Percentiles rank a stretch among this genome's conserved stretches.
These are phyloP conservation scores for Chascanopsetta lugubris DNA, from an alignment of 2,113 vertebrate genomes.

Conservation along the genomic window DNA sequence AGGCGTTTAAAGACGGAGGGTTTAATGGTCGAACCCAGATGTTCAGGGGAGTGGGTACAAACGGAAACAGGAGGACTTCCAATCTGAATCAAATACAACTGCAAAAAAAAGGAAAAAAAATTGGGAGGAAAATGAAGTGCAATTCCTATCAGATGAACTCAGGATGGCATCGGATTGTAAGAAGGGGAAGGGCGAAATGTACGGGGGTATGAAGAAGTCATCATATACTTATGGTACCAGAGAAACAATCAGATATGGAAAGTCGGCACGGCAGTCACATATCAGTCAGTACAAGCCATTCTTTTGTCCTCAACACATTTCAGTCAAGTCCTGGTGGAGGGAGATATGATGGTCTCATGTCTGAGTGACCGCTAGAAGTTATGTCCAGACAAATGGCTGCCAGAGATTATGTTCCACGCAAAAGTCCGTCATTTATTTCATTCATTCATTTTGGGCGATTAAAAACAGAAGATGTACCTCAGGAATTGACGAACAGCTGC, in stretches of 20 bases:
- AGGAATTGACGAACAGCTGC: conserved; percentile 29
- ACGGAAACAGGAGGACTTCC: conserved; percentile 41
- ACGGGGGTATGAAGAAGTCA: conserved; percentile 52
- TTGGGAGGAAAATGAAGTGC: conserved; percentile 61
- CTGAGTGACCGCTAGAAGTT: conserved; percentile 14
- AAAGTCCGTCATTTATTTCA: conserved; percentile 39
- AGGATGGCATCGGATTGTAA: conserved; percentile 64
- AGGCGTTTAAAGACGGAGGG: conserved; percentile 70
- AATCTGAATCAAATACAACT: conserved; percentile 65
- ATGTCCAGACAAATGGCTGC: conserved; percentile 57
- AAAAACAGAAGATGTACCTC: conserved; percentile 33
- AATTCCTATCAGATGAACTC: conserved; percentile 71
- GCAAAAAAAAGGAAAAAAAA: conserved; percentile 60
- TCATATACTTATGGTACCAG: conserved; percentile 58
- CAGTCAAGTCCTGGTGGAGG: conserved; percentile 40
- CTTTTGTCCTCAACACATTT: conserved; percentile 44
- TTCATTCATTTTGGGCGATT: conserved; percentile 31
- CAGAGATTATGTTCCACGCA: conserved; percentile 53
- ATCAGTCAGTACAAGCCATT: conserved; percentile 49
- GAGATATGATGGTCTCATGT: conserved; percentile 27
- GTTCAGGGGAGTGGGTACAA: conserved; percentile 48
- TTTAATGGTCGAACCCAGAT: conserved; percentile 64
- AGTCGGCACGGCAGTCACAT: conserved; percentile 57
- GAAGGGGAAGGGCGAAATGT: conserved; percentile 41
- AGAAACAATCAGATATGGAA: conserved; percentile 70